phyloP scores from a whole-genome alignment of 2,888 invertebrate genomes.

The Melanophora roralis region DNA sequence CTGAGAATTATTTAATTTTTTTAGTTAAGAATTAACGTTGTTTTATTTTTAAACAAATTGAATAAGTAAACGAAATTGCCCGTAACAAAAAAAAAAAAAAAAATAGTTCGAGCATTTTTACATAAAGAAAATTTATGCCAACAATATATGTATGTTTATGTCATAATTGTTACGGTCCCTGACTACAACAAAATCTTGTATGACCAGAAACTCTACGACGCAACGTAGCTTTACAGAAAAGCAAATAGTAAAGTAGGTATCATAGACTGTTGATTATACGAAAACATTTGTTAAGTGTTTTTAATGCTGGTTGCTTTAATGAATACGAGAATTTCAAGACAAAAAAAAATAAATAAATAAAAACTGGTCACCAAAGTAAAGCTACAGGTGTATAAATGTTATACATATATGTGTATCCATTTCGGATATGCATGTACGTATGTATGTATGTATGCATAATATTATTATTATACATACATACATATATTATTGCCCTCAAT shows the following conservation, averaged over 20 bases:
- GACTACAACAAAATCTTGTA: slow-evolving; percentile 48
- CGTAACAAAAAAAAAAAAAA: too few relatives aligned
- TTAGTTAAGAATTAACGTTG: too few relatives aligned
- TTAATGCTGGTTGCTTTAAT: slow-evolving; percentile 14
- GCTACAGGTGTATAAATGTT: slow-evolving; percentile 58
- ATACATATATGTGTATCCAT: too few relatives aligned
- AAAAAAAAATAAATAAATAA: too few relatives aligned
- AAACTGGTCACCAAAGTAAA: slow-evolving; percentile 56
- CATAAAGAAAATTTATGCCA: too few relatives aligned
- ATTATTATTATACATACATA: too few relatives aligned
- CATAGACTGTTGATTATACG: not conserved
- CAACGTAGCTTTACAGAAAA: not conserved
- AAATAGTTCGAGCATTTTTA: too few relatives aligned
- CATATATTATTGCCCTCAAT: slow-evolving; percentile 52
- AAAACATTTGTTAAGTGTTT: slow-evolving; percentile 24
- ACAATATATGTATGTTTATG: too few relatives aligned
- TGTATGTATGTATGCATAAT: not conserved
- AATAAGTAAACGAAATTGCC: too few relatives aligned
- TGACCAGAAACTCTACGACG: slow-evolving; percentile 49
- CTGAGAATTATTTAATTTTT: too few relatives aligned
- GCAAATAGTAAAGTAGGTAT: slow-evolving; percentile 3
- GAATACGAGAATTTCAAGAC: slow-evolving; percentile 7
- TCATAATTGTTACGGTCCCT: too few relatives aligned
- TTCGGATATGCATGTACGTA: not conserved
- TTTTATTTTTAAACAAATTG: too few relatives aligned